Evolutionary conservation across 2,888 invertebrate genomes (phyloP).

Genomic region (Oasisia sp.): DNA sequence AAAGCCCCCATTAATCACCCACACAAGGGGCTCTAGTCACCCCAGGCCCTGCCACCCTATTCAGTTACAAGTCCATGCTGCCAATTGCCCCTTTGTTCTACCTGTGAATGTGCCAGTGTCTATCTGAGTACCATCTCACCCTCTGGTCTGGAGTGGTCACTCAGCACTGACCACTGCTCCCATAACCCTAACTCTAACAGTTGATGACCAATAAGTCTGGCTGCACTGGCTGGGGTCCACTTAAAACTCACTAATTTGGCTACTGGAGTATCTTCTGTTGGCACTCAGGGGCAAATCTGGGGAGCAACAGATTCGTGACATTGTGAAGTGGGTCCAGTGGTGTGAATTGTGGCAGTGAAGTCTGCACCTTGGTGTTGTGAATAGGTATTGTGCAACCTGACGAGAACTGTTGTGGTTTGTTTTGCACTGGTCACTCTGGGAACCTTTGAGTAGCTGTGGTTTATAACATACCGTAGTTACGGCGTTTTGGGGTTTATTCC

Average conservation of each 20-base stretch:
- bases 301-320: not conserved
- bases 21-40: not conserved
- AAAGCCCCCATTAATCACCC: not conserved
- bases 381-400: not conserved
- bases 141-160: not conserved
- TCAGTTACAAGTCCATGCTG: not conserved
- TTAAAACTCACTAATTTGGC: not conserved
- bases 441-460: not conserved
- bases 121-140: not conserved
- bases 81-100: slow-evolving; percentile 17
- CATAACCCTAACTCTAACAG: slow-evolving; percentile 9
- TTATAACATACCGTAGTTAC: not conserved
- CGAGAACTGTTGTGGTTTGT: not conserved
- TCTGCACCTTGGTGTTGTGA: not conserved
- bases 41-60: slow-evolving; percentile 6
- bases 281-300: not conserved
- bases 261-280: not conserved
- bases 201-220: slow-evolving; percentile 6
- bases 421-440: not conserved
- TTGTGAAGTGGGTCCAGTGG: not conserved
- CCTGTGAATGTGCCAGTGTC: not conserved
- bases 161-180: not conserved
- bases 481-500: not conserved
- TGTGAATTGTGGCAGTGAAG: not conserved
- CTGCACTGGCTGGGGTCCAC: not conserved